Conservation (phyloP, 92 coral and sea anemone species). For the Anthopleura xanthogrammica region DNA sequence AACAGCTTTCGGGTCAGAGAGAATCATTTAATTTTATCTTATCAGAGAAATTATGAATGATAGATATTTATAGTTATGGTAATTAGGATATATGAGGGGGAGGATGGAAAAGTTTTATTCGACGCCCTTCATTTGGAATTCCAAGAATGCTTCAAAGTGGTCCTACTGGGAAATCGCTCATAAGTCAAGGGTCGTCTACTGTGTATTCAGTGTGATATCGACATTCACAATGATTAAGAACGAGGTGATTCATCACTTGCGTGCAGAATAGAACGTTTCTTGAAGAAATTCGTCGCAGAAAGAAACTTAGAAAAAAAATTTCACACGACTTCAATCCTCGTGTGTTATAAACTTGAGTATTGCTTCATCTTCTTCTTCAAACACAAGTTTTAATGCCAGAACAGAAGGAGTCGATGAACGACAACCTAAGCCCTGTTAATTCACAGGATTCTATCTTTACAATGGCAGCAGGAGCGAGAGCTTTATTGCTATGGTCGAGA, state of each 20-base stretch:
- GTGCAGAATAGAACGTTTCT: not conserved
- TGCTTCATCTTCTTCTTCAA: not conserved
- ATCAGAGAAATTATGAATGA: not conserved
- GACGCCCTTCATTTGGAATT: conserved; percentile 23
- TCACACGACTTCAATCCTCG: not conserved
- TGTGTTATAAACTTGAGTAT: not conserved
- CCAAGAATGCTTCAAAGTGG: conserved; percentile 8
- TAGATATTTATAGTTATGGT: not conserved
- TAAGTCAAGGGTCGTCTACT: conserved; percentile 24
- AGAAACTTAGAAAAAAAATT: not conserved
- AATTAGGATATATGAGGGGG: not conserved
- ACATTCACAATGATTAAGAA: not conserved
- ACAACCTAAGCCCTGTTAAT: conserved; percentile 20
- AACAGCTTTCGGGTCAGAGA: not conserved
- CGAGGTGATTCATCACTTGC: not conserved
- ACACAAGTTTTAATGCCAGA: conserved; percentile 12
- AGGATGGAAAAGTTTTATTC: not conserved
- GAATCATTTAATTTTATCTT: not conserved
- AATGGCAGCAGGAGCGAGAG: conserved; percentile 56
- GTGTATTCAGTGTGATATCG: not conserved
- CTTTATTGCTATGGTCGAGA: conserved; percentile 81
- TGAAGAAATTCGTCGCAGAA: not conserved
- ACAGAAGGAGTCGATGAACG: not conserved
- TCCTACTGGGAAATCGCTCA: not conserved
- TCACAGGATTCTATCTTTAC: conserved; percentile 8